Evolutionary conservation across 2,888 invertebrate species (phyloP), one percentile per base, ranked within the genome.

Genomic region (Athetis lepigone): DNA sequence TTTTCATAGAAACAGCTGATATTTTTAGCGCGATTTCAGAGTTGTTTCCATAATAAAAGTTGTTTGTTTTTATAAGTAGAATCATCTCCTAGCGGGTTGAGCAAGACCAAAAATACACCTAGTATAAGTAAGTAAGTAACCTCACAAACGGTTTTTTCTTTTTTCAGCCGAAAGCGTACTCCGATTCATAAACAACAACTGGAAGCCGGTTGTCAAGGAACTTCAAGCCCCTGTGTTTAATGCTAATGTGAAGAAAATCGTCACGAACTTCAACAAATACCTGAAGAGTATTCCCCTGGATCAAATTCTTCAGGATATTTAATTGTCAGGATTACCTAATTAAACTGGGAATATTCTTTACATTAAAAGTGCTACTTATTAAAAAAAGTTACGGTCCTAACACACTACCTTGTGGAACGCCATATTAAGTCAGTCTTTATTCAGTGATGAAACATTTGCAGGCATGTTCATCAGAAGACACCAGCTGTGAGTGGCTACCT

Each of bases 401-500:
- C n/a, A n/a, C n/a, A n/a, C n/a, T n/a, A n/a, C n/a, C n/a, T n/a
- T n/a, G n/a, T n/a, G n/a, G n/a, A n/a, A n/a, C n/a, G n/a, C n/a
- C n/a, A n/a, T n/a, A n/a, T n/a, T n/a, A n/a, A n/a, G n/a, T n/a
- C n/a, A n/a, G n/a, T n/a, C n/a, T n/a, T n/a, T n/a, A n/a, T n/a
- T n/a, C n/a, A n/a, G n/a, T n/a, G 1, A 39, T 29, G 4, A 11
- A 13, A 40, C 6, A 13, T 54, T 77, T 81, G 25, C 79, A 95
- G 95, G 84, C 87, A 23, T 95, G 95, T 77, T 94, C 95, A 4
- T 95, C 95, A 7, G 95, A 94, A 77, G 94, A 95, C 64, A 95
- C 95, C 1, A 95, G 95, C 74, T 95, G 95, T 70, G 95, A 95
- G 72, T 95, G 95, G 95, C 80, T 95, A 46, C 94, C 95, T 47